Conservation (phyloP, 2,797 vertebrate species). For the Triplophysa bombifrons region DNA sequence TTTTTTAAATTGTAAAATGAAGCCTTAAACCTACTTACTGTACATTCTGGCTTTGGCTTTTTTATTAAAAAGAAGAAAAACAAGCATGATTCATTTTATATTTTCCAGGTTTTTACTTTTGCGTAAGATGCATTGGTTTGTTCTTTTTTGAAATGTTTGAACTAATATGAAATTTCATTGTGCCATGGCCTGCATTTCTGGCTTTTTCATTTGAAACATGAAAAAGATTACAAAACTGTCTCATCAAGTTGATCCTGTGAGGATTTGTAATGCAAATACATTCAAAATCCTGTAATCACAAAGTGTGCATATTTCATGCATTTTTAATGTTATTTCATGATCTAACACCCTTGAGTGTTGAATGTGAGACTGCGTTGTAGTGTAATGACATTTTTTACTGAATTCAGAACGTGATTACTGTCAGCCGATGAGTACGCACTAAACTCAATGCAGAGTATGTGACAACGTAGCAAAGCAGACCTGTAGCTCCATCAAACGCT, state of each 20-base stretch:
- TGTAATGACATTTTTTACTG: not conserved
- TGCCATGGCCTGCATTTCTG: not conserved
- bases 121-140: not conserved
- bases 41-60: too few relatives aligned
- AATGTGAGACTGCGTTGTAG: not conserved
- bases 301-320: conserved; percentile 14
- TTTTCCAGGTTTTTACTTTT: not conserved
- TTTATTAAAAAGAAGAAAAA: not conserved
- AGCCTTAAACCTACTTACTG: not conserved
- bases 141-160: not conserved
- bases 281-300: conserved; percentile 12
- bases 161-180: not conserved
- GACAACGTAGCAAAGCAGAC: not conserved
- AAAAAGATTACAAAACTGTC: not conserved
- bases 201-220: not conserved
- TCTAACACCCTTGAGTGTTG: not conserved
- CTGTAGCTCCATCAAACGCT: conserved; percentile 7
- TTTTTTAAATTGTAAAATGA: not conserved
- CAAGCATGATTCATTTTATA: not conserved
- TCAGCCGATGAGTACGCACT: conserved; percentile 3
- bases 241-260: not conserved
- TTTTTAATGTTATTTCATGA: conserved; percentile 16
- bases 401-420: not conserved
- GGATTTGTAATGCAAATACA: conserved; percentile 18
- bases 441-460: not conserved